phyloP scores from a whole-genome alignment of 2,888 invertebrate species.

The Drosophila borborema region DNA sequence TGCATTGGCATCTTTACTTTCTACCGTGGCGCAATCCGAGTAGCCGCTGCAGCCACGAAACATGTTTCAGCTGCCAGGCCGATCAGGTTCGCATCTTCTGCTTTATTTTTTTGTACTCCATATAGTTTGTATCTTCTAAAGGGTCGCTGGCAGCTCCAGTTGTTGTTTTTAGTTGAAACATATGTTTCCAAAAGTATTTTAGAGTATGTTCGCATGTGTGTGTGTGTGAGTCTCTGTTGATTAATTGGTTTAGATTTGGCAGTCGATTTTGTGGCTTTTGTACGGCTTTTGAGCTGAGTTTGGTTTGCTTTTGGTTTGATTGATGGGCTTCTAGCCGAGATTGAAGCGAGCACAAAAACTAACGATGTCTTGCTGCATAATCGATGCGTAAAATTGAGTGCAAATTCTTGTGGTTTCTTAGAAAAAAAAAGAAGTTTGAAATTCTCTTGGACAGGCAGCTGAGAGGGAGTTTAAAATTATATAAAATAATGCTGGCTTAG shows the following conservation, averaged over 20 bases:
- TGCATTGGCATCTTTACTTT: slow-evolving; percentile 74
- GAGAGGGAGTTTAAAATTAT: neutral
- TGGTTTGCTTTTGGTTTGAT: slow-evolving; percentile 28
- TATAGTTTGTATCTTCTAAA: slow-evolving; percentile 6
- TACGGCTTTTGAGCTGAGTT: slow-evolving; percentile 21
- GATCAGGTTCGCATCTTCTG: slow-evolving; percentile 61
- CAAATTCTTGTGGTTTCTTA: slow-evolving; percentile 6
- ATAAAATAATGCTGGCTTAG: neutral
- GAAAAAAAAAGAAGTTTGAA: neutral
- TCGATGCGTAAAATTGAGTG: slow-evolving; percentile 6
- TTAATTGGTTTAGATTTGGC: slow-evolving; percentile 75
- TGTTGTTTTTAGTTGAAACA: slow-evolving; percentile 58
- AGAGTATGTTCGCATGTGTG: neutral
- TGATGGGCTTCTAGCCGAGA: slow-evolving; percentile 36
- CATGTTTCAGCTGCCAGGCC: slow-evolving; percentile 73
- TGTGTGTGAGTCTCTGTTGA: slow-evolving; percentile 45
- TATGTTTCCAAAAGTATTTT: slow-evolving; percentile 61
- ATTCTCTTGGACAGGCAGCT: neutral
- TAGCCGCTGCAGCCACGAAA: slow-evolving; percentile 48
- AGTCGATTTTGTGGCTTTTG: slow-evolving; percentile 45
- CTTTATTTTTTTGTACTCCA: slow-evolving; percentile 14
- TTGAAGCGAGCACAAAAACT: slow-evolving; percentile 17
- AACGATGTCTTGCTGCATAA: neutral
- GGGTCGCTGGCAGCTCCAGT: slow-evolving; percentile 49
- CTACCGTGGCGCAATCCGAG: slow-evolving; percentile 52